Evolutionary conservation across 2,797 vertebrate species (phyloP).

Genomic region (Catostomus latipinnis): DNA sequence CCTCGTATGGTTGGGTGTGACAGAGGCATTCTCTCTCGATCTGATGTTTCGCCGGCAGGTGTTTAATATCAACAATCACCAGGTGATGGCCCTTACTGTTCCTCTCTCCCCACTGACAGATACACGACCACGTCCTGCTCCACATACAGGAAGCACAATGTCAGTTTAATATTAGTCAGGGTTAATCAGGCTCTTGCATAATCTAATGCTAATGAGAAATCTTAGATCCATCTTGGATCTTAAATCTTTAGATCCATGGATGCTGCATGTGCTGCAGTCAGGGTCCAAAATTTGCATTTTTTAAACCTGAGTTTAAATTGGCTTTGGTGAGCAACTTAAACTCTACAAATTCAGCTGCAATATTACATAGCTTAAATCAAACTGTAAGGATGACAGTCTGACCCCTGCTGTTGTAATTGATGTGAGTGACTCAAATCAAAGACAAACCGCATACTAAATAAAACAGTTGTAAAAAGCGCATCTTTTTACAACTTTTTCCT

Average conservation of each 20-base stretch:
- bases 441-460: not conserved
- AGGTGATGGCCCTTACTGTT: no score
- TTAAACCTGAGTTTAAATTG: not conserved
- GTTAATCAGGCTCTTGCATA: not conserved
- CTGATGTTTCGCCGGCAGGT: no score
- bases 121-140: no score
- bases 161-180: not conserved
- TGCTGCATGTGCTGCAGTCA: no score
- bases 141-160: no score
- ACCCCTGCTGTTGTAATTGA: not conserved
- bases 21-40: no score
- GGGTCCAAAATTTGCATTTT: not conserved
- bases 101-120: no score
- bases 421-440: not conserved
- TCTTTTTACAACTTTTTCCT: no score
- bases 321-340: not conserved
- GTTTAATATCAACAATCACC: no score
- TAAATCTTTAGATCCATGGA: no score
- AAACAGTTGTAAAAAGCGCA: not conserved
- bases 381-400: not conserved
- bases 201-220: not conserved
- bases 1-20: no score
- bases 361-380: constrained; percentile 6
- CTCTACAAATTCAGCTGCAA: not conserved
- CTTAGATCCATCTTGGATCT: no score